Evolutionary conservation across 2,113 vertebrate species (phyloP), one percentile per base, ranked within the genome.

Genomic region (Dicentrarchus labrax): DNA sequence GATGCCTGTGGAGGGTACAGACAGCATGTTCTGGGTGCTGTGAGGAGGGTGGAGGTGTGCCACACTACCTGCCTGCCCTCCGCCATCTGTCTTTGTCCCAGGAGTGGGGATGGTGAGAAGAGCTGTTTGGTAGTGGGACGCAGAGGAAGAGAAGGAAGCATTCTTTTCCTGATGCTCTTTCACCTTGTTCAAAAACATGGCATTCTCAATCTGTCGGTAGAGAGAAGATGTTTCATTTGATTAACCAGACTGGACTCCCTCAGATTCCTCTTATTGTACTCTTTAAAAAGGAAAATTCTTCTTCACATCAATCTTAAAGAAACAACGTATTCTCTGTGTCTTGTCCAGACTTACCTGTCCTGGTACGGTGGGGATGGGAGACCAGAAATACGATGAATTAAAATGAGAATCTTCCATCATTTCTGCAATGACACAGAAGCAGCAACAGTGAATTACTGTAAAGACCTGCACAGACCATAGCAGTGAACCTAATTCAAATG

Each of bases 401-500:
- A 99, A 99, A 94, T 99, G 98, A 96, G 98, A 98, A 94, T 99
- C 98, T 95, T 99, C 98, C 98, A 99, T 99, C 95, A 97, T 97
- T 96, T 96, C 98, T 99, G 95, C 75, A 81, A 94, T 50, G 56
- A 83, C 93, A 93, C 74, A 92, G 85, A 60, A 73, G 91, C 48
- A 73, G 50, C 66, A 87, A 75, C 0, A 38, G 19, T 50, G 8
- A 11, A 69, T 72, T 71, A 41, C 21, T 65, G 61, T 11, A 22
- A 51, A 68, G 5, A 41, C 8, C 0, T 8, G 4, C 10, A 22
- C 22, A 56, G 38, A 16, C 50, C 12, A 51, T 19, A 22, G 8
- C 15, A 53, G 22, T 45, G 22, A 2, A 22, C 4, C 39, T 72
- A 4, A 45, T 2, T 50, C 2, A 38, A 17, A 64, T 39, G 4